Conservation (phyloP, 2,888 invertebrate species). For the Ormyrus rosae region DNA sequence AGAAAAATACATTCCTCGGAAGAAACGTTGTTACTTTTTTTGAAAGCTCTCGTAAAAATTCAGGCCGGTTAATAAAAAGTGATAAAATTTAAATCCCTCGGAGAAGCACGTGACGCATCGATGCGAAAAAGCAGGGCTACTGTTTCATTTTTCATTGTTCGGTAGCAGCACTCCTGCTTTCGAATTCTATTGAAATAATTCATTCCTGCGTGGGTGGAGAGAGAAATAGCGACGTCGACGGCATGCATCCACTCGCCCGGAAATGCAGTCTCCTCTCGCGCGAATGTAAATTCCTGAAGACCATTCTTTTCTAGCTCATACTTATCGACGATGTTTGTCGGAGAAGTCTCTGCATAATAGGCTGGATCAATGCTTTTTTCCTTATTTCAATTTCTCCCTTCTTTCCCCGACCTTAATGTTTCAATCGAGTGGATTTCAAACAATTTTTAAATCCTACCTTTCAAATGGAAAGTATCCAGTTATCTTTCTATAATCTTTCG, state of each 20-base stretch:
- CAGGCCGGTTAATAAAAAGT: too few relatives aligned
- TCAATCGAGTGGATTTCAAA: too few relatives aligned
- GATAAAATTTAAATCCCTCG: too few relatives aligned
- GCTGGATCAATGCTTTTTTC: not conserved
- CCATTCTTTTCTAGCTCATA: not conserved
- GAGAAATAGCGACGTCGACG: conserved; percentile 15
- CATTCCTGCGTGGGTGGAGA: conserved; percentile 21
- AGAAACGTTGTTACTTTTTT: too few relatives aligned
- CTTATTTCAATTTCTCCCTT: too few relatives aligned
- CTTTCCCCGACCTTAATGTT: too few relatives aligned
- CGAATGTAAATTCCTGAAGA: conserved; percentile 1
- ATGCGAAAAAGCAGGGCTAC: not conserved
- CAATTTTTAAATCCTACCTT: too few relatives aligned
- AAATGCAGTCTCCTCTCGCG: conserved; percentile 13
- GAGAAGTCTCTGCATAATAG: not conserved
- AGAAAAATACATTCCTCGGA: too few relatives aligned
- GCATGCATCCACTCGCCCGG: conserved; percentile 11
- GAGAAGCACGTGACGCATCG: too few relatives aligned
- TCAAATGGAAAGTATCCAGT: too few relatives aligned
- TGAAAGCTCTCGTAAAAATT: too few relatives aligned
- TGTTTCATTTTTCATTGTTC: conserved; percentile 17
- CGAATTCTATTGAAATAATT: conserved; percentile 34
- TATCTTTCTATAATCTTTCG: too few relatives aligned
- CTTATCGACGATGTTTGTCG: not conserved
- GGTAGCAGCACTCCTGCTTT: conserved; percentile 17